Evolutionary conservation across 1,140 invertebrate genomes (phyloP).

Genomic region (Eumaeus atala): DNA sequence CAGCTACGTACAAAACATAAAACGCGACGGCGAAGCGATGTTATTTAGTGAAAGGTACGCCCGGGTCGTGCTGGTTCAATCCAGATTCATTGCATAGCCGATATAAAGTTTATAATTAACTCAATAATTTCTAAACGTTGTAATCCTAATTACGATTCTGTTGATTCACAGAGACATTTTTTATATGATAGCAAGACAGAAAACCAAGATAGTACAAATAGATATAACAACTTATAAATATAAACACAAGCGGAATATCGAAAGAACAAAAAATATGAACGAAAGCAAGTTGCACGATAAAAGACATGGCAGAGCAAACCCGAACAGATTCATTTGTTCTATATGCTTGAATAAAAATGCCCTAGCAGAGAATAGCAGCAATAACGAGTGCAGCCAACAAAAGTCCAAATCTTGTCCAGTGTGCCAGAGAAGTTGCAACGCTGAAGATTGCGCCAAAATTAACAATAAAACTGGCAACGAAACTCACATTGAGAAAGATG

Average conservation of each 20-base stretch:
- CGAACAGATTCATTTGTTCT: slow-evolving; percentile 45
- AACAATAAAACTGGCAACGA: slow-evolving; percentile 15
- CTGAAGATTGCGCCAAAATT: slow-evolving; percentile 18
- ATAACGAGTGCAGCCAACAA: no score
- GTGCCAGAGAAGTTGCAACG: slow-evolving; percentile 29
- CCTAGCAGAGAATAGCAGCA: slow-evolving; percentile 21
- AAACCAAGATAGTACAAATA: slow-evolving; percentile 36
- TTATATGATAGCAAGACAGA: slow-evolving; percentile 36
- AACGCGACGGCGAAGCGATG: no score
- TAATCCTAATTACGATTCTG: neutral
- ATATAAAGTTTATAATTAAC: no score
- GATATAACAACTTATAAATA: slow-evolving; percentile 39
- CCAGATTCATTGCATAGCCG: no score
- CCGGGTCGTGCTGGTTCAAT: no score
- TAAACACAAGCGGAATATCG: no score
- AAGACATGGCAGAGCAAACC: slow-evolving; percentile 18
- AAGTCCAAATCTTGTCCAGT: slow-evolving; percentile 37
- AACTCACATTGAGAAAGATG: no score
- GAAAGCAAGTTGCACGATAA: slow-evolving; percentile 20
- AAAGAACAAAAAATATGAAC: slow-evolving; percentile 29
- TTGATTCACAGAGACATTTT: slow-evolving; percentile 22
- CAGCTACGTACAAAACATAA: no score
- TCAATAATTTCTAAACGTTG: no score
- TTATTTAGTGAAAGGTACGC: no score
- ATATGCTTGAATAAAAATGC: slow-evolving; percentile 42